A percentile compares a stretch with the other conserved stretches of the same genome.
phyloP scores from a whole-genome alignment of 2,888 invertebrate genomes.

The Aricia artaxerxes region DNA sequence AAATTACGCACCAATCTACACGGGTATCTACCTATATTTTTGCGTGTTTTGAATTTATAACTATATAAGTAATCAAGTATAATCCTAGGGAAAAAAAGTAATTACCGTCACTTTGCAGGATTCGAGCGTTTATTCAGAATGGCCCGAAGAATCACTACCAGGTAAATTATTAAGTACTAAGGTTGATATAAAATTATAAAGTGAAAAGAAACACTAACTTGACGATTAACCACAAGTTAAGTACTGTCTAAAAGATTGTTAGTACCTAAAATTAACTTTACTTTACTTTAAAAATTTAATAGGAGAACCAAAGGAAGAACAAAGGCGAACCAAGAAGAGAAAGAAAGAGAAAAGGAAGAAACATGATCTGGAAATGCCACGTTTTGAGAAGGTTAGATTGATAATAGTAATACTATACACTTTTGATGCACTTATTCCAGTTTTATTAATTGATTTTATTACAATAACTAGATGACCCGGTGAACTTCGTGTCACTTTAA shows the following conservation, averaged over 20 bases:
- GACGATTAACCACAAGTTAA: no score
- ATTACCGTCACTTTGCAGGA: constrained; percentile 32
- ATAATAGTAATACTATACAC: no score
- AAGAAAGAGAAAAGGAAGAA: constrained; percentile 62
- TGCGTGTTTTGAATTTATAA: neutral
- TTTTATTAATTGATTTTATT: no score
- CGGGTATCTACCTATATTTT: neutral
- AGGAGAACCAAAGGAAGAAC: constrained; percentile 11
- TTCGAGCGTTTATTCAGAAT: constrained; percentile 55
- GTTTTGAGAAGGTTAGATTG: constrained; percentile 61
- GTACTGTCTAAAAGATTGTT: no score
- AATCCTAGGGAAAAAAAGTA: no score
- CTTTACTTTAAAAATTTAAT: neutral
- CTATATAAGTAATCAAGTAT: no score
- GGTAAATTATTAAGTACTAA: constrained; percentile 41
- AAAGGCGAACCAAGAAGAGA: constrained; percentile 48
- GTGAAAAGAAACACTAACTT: no score
- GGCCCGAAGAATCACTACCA: constrained; percentile 65
- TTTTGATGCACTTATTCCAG: no score
- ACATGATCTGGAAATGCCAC: constrained; percentile 45
- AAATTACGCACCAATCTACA: neutral
- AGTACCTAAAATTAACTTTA: neutral
- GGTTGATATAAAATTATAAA: no score
- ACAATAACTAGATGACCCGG: no score
- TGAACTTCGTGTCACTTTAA: no score